Percentiles rank a stretch among this genome's conserved stretches.
Evolutionary conservation across 2,888 invertebrate genomes (phyloP).

Genomic region (Carterocephalus palaemon): DNA sequence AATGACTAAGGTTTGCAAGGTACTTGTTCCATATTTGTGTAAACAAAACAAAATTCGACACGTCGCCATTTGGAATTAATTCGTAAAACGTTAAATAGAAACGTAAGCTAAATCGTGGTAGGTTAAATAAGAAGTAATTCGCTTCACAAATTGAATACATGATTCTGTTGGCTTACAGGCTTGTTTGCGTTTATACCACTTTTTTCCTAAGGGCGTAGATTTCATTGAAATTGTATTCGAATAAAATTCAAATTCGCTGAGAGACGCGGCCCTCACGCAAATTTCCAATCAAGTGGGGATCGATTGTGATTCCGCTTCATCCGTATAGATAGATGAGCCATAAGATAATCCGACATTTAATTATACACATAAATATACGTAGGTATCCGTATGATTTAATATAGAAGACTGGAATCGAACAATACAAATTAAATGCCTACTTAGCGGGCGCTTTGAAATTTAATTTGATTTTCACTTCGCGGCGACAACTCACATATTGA

Average conservation of each 20-base stretch:
- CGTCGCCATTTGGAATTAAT: conserved; percentile 9
- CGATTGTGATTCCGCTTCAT: conserved; percentile 55
- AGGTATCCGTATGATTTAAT: conserved; percentile 16
- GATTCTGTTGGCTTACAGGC: conserved; percentile 56
- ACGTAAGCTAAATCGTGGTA: conserved; percentile 33
- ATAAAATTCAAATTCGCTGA: conserved; percentile 64
- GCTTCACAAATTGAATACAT: conserved; percentile 65
- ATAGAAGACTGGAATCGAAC: conserved; percentile 15
- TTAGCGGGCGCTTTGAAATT: conserved; percentile 9
- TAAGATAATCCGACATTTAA: conserved; percentile 35
- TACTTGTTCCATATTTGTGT: neutral
- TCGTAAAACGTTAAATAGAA: conserved; percentile 7
- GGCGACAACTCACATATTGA: conserved; percentile 16
- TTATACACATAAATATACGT: conserved; percentile 14
- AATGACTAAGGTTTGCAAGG: too few species aligned
- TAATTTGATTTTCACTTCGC: conserved; percentile 19
- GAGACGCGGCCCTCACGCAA: conserved; percentile 44
- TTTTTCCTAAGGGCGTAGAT: conserved; percentile 58
- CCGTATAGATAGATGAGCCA: conserved; percentile 52
- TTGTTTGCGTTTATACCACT: conserved; percentile 54
- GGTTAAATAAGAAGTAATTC: conserved; percentile 60
- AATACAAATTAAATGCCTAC: conserved; percentile 16
- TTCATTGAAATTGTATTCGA: conserved; percentile 60
- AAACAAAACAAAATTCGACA: neutral
- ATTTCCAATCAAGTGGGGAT: conserved; percentile 66